A percentile compares a stretch with the other conserved stretches of the same genome.
phyloP scores from a whole-genome alignment of 2,113 vertebrate genomes.

The Paramisgurnus dabryanus region DNA sequence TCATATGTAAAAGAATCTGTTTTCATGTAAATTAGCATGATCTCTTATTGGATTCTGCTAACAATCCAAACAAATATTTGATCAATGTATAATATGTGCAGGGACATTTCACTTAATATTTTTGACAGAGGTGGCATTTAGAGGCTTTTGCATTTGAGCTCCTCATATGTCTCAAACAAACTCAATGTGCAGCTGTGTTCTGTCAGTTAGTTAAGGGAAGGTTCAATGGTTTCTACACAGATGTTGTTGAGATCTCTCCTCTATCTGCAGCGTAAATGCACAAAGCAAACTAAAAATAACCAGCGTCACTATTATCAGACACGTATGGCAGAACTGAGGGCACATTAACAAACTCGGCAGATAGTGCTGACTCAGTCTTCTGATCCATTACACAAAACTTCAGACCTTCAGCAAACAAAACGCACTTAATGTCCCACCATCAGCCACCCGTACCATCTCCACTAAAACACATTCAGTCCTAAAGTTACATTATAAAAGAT shows the following conservation, averaged over 20 bases:
- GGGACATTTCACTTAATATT: too few species aligned
- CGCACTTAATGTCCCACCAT: not conserved
- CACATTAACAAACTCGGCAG: too few species aligned
- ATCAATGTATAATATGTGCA: too few species aligned
- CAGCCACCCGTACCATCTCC: not conserved
- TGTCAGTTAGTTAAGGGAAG: too few species aligned
- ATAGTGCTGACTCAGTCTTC: constrained; percentile 8
- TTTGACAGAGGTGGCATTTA: too few species aligned
- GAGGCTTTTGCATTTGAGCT: too few species aligned
- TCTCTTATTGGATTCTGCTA: too few species aligned
- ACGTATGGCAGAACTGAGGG: not conserved
- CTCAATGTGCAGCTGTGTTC: too few species aligned
- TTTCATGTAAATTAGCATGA: too few species aligned
- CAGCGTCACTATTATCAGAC: not conserved
- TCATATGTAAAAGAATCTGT: too few species aligned
- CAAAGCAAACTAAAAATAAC: not conserved
- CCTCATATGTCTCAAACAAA: too few species aligned
- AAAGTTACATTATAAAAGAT: not conserved
- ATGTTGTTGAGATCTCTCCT: not conserved
- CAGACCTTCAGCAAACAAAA: constrained; percentile 42
- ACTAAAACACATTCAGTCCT: not conserved
- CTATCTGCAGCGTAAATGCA: not conserved
- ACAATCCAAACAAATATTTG: too few species aligned
- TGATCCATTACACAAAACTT: constrained; percentile 42
- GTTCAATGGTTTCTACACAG: not conserved